Evolutionary conservation across 1,140 invertebrate genomes (phyloP).

Genomic region (Hylaeus volcanicus): DNA sequence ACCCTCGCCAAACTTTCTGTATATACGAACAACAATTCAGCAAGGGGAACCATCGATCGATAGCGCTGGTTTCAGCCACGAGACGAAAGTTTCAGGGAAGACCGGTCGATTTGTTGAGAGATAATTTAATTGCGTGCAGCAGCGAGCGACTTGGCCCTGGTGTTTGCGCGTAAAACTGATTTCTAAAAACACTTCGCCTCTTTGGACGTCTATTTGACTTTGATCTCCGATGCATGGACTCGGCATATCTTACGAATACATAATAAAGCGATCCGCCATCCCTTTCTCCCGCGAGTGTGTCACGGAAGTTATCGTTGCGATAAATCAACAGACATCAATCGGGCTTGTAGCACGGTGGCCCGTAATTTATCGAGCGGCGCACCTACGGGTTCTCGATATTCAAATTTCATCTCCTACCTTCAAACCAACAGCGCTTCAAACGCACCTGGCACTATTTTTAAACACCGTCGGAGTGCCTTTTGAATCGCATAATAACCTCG

Average conservation of each 20-base stretch:
- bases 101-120: not conserved
- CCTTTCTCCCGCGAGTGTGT: slow-evolving; percentile 7
- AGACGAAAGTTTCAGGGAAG: slow-evolving; percentile 19
- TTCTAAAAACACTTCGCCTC: not conserved
- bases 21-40: not conserved
- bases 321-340: slow-evolving; percentile 53
- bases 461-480: not conserved
- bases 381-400: slow-evolving; percentile 45
- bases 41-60: slow-evolving; percentile 5
- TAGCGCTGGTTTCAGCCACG: not conserved
- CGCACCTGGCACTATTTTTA: not conserved
- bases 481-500: no score
- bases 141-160: no score
- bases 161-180: not conserved
- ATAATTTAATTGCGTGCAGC: not conserved
- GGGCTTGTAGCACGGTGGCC: slow-evolving; percentile 5
- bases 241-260: slow-evolving; percentile 11
- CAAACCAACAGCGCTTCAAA: not conserved
- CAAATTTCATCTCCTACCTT: slow-evolving; percentile 37
- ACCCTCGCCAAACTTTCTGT: no score
- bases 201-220: not conserved
- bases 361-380: slow-evolving; percentile 50
- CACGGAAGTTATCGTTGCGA: slow-evolving; percentile 45
- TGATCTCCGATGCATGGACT: not conserved
- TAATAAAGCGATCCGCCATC: slow-evolving; percentile 30